Evolutionary conservation across 2,888 invertebrate species (phyloP), one percentile per base, ranked within the genome.

Genomic region (Drosophila phalerata): DNA sequence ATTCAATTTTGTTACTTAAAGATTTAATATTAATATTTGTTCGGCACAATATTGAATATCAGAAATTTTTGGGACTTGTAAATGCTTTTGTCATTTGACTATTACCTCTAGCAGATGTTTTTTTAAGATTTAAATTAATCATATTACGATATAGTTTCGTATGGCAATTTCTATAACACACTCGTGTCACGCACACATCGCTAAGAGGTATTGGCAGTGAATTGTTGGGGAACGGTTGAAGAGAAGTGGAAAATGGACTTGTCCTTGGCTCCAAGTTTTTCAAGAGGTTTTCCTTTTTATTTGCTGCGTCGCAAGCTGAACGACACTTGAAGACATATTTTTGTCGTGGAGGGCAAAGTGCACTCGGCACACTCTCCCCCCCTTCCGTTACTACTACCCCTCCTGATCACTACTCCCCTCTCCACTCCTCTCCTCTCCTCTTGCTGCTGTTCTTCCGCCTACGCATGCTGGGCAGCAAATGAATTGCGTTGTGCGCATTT

Each of bases 301-400:
- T 19, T 11, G 34, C 22, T 25, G 64, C 40, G 38, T 56, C 43
- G 28, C 49, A 76, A 10, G 40, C 34, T 69, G 66, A 64, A 71
- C 65, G 73, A 38, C 68, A 61, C 87, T 86, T 69, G 71, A 77
- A 62, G 75, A 73, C 87, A 77, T 89, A 85, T 88, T 88, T 85
- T 88, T 85, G 69, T 66, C 70, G 66, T 49, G 73, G 73, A 71
- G 83, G 69, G 62, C 69, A 73, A 65, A 85, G 81, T 85, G 88
- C 88, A 88, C 66, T 79, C 37, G 34, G 10, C 28, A 13, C 19
- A 6, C 51, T 15, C 5, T 4, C 1, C 3, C 34, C 34, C 1
- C 1, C 6, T 5, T 0, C 10, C 5, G 15, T 2, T 10, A 4
- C 30, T 25, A 4, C n/a, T 6, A 5, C 32, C 0, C 22, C 13